Evolutionary conservation across 2,888 invertebrate genomes (phyloP), one percentile per base, ranked within the genome.

Genomic region (Dione juno): DNA sequence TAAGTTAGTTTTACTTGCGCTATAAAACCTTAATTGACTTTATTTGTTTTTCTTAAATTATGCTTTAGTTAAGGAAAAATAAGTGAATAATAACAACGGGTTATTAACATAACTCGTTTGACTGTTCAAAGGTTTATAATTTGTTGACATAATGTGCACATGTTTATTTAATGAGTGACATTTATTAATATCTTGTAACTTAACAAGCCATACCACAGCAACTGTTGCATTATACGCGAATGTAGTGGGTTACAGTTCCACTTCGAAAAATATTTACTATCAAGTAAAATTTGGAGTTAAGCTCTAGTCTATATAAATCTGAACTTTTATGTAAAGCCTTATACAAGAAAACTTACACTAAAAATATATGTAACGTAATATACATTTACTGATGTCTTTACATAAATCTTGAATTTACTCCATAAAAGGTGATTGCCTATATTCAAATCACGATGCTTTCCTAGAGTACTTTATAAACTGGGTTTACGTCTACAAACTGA

Each of bases 51-150:
- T 48, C 35, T 61, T 61, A 45, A 61, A 45, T 45, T 61, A 61
- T 61, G 16, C 61, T 61, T 61, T 61, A 61, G 61, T 61, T 21
- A 45, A 61, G 28, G 59, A n/a, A 59, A 41, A 43, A 13, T 35
- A 16, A 45, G 45, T 61, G 45, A 35, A 61, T 35, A 35, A 45
- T 35, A 61, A 28, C 16, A 61, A 61, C n/a, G n/a, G 28, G 45
- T 45, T 10, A 28, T 61, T 61, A 35, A 11, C 45, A 61, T 61
- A 61, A 61, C 61, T 3, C 35, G 61, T 45, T 61, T 28, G 11
- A 61, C 28, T 19, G 57, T 40, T 16, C 13, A 40, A 57, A 16
- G 37, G 40, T 37, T 16, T 48, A 9, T 48, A 19, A 50, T 57
- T 40, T 40, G 57, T 40, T 16, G 16, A 28, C 54, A 54, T 37